These are phyloP conservation scores for Polyergus mexicanus DNA, from an alignment of 1,140 invertebrate species.

Conservation along the genomic window DNA sequence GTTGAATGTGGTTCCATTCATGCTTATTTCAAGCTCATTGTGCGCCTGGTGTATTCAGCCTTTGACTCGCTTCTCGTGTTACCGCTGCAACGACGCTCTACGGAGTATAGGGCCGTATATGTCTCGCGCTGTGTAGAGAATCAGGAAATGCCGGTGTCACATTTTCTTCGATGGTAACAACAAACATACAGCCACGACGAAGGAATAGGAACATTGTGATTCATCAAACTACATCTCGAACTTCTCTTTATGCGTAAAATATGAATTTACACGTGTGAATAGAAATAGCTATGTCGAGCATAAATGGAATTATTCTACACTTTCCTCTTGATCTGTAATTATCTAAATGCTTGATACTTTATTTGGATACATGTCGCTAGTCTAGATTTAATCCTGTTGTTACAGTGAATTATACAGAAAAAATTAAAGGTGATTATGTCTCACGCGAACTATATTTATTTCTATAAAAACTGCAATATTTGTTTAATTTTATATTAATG, in stretches of 20 bases:
- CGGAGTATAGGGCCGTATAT: constrained; percentile 70
- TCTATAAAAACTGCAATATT: not conserved
- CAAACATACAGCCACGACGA: constrained; percentile 59
- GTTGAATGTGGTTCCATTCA: constrained; percentile 82
- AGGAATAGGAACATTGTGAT: constrained; percentile 59
- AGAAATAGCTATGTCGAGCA: not conserved
- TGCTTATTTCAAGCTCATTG: constrained; percentile 85
- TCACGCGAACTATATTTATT: constrained; percentile 20
- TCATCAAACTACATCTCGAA: constrained; percentile 53
- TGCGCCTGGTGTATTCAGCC: constrained; percentile 81
- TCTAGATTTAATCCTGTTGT: not conserved
- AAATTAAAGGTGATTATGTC: not conserved
- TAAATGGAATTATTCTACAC: constrained; percentile 22
- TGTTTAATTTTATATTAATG: not conserved
- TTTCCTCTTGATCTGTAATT: constrained; percentile 21
- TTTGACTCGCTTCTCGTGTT: constrained; percentile 81
- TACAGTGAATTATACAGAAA: not conserved
- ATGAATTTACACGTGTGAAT: constrained; percentile 49
- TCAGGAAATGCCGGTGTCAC: constrained; percentile 81
- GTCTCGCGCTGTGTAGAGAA: constrained; percentile 76
- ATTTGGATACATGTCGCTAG: constrained; percentile 10
- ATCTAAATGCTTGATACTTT: constrained; percentile 5
- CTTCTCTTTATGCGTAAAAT: constrained; percentile 22
- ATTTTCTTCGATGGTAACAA: constrained; percentile 75
- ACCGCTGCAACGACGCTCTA: constrained; percentile 70